These are phyloP conservation scores for Elgaria multicarinata DNA, from an alignment of 2,113 vertebrate species.

Conservation along the genomic window DNA sequence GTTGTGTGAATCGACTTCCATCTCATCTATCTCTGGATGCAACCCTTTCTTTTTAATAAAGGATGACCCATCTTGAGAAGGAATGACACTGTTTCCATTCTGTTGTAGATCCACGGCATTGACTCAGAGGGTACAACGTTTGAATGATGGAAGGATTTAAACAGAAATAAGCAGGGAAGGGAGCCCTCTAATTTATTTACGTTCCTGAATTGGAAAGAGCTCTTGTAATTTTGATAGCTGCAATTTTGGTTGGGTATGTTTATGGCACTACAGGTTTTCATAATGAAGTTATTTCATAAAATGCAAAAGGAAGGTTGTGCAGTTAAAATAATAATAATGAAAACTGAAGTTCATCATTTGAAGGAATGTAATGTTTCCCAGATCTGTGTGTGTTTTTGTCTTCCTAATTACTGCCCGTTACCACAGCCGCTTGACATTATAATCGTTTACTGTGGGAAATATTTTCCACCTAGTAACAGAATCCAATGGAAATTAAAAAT, in stretches of 20 bases:
- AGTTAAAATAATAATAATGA: neutral
- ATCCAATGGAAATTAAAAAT: conserved; percentile 49
- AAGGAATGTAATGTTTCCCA: conserved; percentile 57
- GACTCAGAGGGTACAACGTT: neutral
- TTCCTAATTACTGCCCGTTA: conserved; percentile 55
- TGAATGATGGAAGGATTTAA: neutral
- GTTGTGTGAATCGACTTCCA: neutral
- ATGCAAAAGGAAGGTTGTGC: neutral
- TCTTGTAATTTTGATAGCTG: neutral
- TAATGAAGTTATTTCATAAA: neutral
- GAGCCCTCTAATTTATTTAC: neutral
- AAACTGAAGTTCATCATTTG: conserved; percentile 45
- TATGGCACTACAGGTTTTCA: neutral
- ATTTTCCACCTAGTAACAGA: conserved; percentile 72
- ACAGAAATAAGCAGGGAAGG: neutral
- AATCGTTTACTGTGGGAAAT: conserved; percentile 67
- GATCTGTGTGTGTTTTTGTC: conserved; percentile 33
- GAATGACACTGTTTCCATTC: neutral
- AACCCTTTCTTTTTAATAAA: neutral
- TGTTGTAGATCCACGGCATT: neutral
- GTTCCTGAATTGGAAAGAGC: neutral
- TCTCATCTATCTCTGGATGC: neutral
- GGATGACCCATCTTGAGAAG: neutral
- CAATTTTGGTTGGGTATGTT: neutral
- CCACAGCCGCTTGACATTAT: conserved; percentile 47